These are phyloP conservation scores for Rhagologus leucostigma DNA, from an alignment of 2,113 vertebrate species.

Conservation along the genomic window DNA sequence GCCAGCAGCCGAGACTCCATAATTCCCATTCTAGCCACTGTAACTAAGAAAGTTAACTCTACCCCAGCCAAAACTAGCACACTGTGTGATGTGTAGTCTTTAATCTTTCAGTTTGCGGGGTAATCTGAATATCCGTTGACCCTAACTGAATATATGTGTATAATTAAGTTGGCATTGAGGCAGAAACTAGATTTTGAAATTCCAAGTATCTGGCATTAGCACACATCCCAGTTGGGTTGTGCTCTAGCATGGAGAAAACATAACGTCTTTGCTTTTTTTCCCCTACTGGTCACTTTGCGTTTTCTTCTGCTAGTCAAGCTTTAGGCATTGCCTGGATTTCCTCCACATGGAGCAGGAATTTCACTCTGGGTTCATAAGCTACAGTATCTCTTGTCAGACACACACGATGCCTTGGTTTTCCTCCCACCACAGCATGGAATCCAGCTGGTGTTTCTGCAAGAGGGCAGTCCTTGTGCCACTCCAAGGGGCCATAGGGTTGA, in stretches of 20 bases:
- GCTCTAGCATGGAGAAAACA: not conserved
- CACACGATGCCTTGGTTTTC: not conserved
- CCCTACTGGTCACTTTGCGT: not conserved
- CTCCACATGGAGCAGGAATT: not conserved
- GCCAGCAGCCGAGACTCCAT: not conserved
- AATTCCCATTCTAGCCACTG: not conserved
- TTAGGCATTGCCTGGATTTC: not conserved
- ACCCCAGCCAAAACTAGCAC: not conserved
- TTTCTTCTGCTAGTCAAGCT: not conserved
- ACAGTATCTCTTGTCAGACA: not conserved
- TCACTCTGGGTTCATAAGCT: not conserved
- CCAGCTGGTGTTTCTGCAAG: not conserved
- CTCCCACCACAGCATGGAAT: not conserved
- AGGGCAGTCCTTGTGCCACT: not conserved
- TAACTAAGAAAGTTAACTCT: not conserved
- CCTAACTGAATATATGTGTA: not conserved
- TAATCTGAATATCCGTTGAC: not conserved
- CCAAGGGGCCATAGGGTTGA: not conserved
- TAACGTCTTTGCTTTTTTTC: not conserved
- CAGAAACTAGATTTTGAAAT: not conserved
- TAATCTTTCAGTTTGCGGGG: not conserved
- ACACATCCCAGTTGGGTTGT: not conserved
- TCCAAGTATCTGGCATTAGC: not conserved
- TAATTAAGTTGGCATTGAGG: not conserved
- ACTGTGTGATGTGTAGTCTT: not conserved